Evolutionary conservation across 2,797 vertebrate species (phyloP), one percentile per base, ranked within the genome.

Genomic region (Basileuterus tristriatus): DNA sequence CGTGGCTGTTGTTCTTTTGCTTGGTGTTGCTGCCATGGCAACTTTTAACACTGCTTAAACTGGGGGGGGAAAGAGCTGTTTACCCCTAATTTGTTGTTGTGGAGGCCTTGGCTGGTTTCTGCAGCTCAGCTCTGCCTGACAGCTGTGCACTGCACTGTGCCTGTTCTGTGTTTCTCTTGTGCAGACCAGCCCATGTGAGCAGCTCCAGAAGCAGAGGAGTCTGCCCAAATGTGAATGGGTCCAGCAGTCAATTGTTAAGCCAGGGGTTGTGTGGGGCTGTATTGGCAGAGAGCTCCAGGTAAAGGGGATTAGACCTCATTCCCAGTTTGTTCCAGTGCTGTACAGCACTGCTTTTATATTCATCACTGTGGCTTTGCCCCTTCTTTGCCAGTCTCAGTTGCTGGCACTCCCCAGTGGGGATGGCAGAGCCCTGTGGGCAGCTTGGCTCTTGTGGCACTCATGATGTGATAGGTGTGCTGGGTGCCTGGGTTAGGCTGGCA

Each of bases 391-490:
- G 2, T 21, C 58, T 80, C 6, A 1, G 37, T 16, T 72, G 32
- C 41, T 24, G 12, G 27, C 3, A 2, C 8, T 79, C 17, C 27
- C 24, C 14, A 1, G 11, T 4, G 22, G 24, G 23, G 24, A 13
- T 67, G 71, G 3, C 29, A 22, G 52, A 68, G 41, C 41, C 21
- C 15, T 29, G 29, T 4, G 26, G 41, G 29, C 21, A 55, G 7
- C 44, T 21, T 9, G 9, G 29, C 27, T 75, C 7, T 34, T 30
- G 20, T 1, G 6, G 47, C 9, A 4, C 46, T 53, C 29, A 2
- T 0, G 2, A 9, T 19, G 5, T 5, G 18, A 1, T 18, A 2
- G 3, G 1, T 0, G 1, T 5, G 8, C 44, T 41, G 47, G 37
- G 1, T n/a, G 7, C 3, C 3, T 49, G 47, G 8, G 3, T 29